Conservation (phyloP, 2,113 vertebrate species). For the Mormoops blainvillei region DNA sequence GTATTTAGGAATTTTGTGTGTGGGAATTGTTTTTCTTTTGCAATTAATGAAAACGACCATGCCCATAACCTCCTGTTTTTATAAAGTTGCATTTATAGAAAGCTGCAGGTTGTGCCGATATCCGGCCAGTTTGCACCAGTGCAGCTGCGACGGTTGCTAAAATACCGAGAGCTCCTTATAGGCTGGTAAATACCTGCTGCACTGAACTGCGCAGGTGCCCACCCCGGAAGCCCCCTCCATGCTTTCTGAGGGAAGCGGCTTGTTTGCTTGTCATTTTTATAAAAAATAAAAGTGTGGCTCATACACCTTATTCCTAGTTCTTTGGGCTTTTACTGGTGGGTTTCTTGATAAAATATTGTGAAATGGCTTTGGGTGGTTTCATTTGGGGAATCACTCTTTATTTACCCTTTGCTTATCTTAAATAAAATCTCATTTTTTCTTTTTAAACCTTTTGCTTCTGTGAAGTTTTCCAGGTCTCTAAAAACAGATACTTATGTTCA, state of each 20-base stretch:
- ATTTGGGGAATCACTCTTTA: not conserved
- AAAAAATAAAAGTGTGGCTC: not conserved
- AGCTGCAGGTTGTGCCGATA: not conserved
- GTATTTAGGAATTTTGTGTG: not conserved
- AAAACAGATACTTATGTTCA: not conserved
- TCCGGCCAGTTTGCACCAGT: not conserved
- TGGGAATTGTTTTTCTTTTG: slow-evolving; percentile 22
- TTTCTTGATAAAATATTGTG: not conserved
- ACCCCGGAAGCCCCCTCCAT: not conserved
- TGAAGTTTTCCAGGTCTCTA: not conserved
- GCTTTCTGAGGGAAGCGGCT: not conserved
- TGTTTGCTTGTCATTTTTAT: not conserved
- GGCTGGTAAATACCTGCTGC: not conserved
- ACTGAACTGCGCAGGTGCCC: not conserved
- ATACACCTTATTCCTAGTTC: not conserved
- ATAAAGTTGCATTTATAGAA: not conserved
- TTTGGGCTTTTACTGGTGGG: not conserved
- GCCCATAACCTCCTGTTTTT: not conserved
- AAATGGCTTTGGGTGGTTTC: not conserved
- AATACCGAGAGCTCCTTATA: not conserved
- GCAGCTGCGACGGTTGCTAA: fast-evolving
- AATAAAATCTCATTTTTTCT: not conserved
- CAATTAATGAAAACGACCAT: not conserved
- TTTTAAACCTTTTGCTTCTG: not conserved
- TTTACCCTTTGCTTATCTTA: not conserved